Evolutionary conservation across 2,888 invertebrate genomes (phyloP), one percentile per base, ranked within the genome.

Genomic region (Eulithis testata): DNA sequence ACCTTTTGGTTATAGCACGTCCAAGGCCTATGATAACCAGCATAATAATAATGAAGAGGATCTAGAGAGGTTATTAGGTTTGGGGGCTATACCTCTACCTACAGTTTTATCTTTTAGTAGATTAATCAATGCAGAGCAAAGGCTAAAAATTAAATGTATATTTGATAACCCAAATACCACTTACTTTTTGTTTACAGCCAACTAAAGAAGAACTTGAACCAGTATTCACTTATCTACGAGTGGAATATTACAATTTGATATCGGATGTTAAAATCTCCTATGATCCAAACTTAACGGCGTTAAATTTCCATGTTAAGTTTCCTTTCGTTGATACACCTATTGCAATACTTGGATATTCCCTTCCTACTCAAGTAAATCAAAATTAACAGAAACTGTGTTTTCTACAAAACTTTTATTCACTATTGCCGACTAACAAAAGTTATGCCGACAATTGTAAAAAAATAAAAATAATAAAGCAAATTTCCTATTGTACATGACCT

Each of bases 371-470:
- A 8, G 51, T 51, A 51, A 11, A 11, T 6, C 11, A 11, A 5
- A 1, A 51, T 11, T 51, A 60, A 56, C 8, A 52, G 11, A 14
- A 36, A 40, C 21, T 21, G 8, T 63, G 69, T 72, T 76, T 82
- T 83, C 79, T 81, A 79, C 75, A 85, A 85, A 87, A 75, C 75
- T 87, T 87, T 88, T 89, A 84, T 90, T 87, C 83, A 85, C 85
- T 88, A 90, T 85, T 86, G 88, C 82, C 89, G 88, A 86, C 84
- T 78, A 89, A 91, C 91, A 89, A 91, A 82, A 89, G 87, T 91
- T 80, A 83, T 73, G 83, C 82, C 89, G 87, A 80, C 89, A 89
- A 89, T 85, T 87, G 85, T 88, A 90, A 89, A 90, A 86, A 86
- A 86, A 85, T 83, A 80, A 84, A 88, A 86, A 85, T 84, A 85